These are phyloP conservation scores for Pyralis farinalis DNA, from an alignment of 2,888 invertebrate species.

Conservation along the genomic window DNA sequence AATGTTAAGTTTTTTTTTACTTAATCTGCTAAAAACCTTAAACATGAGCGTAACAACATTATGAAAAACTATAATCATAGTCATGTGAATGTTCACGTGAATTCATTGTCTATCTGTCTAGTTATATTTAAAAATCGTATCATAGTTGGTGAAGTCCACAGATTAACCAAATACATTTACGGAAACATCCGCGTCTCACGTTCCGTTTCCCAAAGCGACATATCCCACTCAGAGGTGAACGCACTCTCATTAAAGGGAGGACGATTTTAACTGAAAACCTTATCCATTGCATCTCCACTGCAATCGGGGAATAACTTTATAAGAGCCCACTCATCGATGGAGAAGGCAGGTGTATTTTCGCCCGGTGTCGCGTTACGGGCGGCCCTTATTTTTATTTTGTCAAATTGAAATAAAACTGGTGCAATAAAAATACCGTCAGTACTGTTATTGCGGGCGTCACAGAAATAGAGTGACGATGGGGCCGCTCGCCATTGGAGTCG, in stretches of 20 bases:
- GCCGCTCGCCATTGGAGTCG: slow-evolving; percentile 22
- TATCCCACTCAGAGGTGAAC: slow-evolving; percentile 57
- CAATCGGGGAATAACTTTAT: not conserved
- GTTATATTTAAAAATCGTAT: not conserved
- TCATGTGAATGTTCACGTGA: too few species aligned
- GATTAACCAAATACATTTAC: slow-evolving; percentile 31
- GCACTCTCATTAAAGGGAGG: slow-evolving; percentile 75
- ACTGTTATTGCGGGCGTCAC: slow-evolving; percentile 67
- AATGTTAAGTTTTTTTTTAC: too few species aligned
- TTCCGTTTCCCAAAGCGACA: slow-evolving; percentile 50
- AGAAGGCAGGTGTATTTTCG: not conserved
- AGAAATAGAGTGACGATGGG: slow-evolving; percentile 59
- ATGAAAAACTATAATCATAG: too few species aligned
- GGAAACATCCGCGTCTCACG: slow-evolving; percentile 59
- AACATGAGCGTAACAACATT: too few species aligned
- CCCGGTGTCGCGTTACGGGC: slow-evolving; percentile 50
- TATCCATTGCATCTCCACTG: slow-evolving; percentile 35
- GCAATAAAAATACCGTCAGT: slow-evolving; percentile 78
- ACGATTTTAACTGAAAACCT: slow-evolving; percentile 46
- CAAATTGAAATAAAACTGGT: slow-evolving; percentile 78
- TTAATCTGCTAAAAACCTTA: too few species aligned
- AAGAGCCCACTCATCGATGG: not conserved
- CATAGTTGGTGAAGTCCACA: slow-evolving; percentile 3
- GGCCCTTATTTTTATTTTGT: slow-evolving; percentile 78
- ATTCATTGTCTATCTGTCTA: too few species aligned